Evolutionary conservation across 2,113 vertebrate genomes (phyloP), one percentile per base, ranked within the genome.

Genomic region (Corythaeola cristata): DNA sequence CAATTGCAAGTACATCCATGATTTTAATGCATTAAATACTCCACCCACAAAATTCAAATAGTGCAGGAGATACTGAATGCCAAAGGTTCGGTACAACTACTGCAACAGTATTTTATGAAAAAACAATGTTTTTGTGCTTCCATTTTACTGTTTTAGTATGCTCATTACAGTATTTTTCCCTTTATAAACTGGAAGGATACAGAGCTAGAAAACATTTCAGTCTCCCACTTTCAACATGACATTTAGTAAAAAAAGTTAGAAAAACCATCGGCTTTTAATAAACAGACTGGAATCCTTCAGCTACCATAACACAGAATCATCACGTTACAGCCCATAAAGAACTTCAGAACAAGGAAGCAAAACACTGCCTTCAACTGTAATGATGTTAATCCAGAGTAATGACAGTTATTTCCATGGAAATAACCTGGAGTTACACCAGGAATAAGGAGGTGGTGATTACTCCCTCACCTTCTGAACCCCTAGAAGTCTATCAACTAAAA

Each of bases 191-290:
- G 58, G 83, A 88, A 95, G 73, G 78, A 85, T 62, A 69, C 71
- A 83, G 75, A 72, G 78, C 73, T 90, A 77, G 33, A 72, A 88
- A 91, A 93, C 66, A 45, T 37, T 85, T 39, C 27, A 75, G 60
- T 53, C 64, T 71, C 81, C 88, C 75, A 11, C 68, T 90, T 53
- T 33, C 74, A 86, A 74, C 11, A 6, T 8, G 62, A 92, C 86
- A 72, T 73, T 94, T 50, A 60, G 72, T 93, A 80, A 75, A 96
- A 96, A 97, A 92, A 75, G 66, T 89, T 93, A 97, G 21, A 96
- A 92, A 97, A 94, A 8, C 74, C 85, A 44, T 20, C 72, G 71
- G 88, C 59, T 89, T 86, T 86, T 64, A 56, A 86, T 35, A 74
- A 63, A 21, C 2, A 1, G 5, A 41, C 49, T 62, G 37, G 80